Evolutionary conservation across 2,797 vertebrate species (phyloP).

Genomic region (Delichon dasypus): DNA sequence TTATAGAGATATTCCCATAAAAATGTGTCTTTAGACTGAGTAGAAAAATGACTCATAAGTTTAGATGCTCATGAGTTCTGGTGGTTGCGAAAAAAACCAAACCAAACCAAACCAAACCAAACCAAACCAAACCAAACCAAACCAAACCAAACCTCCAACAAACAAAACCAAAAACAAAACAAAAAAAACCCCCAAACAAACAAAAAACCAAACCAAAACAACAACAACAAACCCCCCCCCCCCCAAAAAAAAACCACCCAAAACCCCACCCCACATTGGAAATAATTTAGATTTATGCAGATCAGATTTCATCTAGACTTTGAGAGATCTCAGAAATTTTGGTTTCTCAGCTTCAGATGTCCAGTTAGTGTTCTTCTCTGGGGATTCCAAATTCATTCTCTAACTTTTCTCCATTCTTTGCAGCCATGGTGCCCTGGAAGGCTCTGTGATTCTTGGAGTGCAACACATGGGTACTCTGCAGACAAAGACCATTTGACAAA

Average conservation of each 20-base stretch:
- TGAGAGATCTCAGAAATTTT: background rate
- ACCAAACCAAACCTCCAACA: too few relatives aligned
- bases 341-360: background rate
- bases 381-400: rapidly evolving
- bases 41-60: background rate
- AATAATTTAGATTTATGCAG: background rate
- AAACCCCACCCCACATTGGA: background rate
- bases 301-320: background rate
- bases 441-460: background rate
- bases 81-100: background rate
- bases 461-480: background rate
- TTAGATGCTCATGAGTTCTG: background rate
- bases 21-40: background rate
- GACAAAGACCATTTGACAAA: background rate
- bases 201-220: too few relatives aligned
- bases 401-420: background rate
- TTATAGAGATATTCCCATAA: too few relatives aligned
- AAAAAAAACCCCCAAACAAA: too few relatives aligned
- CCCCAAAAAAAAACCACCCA: too few relatives aligned
- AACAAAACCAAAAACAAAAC: background rate
- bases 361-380: background rate
- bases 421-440: background rate
- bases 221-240: too few relatives aligned
- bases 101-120: background rate
- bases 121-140: background rate